phyloP scores from a whole-genome alignment of 2,797 vertebrate species.

The Arctocebus calabarensis region DNA sequence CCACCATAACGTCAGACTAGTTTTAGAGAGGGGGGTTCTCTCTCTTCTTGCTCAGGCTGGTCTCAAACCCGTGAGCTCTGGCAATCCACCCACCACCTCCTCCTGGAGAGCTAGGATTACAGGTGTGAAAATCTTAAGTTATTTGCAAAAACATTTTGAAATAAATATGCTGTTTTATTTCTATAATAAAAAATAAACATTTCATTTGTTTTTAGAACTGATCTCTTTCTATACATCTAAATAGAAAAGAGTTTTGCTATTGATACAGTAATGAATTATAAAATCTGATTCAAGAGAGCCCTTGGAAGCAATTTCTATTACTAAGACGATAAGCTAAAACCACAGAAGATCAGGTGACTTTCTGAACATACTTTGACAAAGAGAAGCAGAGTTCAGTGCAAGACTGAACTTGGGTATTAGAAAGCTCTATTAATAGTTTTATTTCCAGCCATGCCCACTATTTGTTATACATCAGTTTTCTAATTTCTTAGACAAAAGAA shows the following conservation, averaged over 20 bases:
- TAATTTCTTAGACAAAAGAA: neutral
- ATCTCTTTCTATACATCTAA: neutral
- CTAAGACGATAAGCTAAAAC: constrained; percentile 25
- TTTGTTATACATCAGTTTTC: neutral
- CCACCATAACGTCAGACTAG: too few species aligned
- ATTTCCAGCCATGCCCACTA: constrained; percentile 10
- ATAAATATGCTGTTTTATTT: neutral
- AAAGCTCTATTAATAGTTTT: neutral
- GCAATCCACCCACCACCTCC: too few species aligned
- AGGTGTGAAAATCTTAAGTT: neutral
- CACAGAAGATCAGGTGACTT: neutral
- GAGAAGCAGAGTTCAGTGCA: neutral
- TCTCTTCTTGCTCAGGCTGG: too few species aligned
- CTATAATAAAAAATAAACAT: neutral
- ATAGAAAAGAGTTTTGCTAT: neutral
- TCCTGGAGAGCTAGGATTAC: too few species aligned
- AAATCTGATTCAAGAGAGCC: neutral
- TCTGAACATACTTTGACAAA: neutral
- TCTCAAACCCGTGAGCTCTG: too few species aligned
- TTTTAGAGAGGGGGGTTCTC: too few species aligned
- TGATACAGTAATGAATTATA: neutral
- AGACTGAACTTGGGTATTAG: neutral
- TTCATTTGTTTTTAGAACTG: neutral
- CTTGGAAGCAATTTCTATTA: neutral
- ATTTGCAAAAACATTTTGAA: constrained; percentile 32